These are phyloP conservation scores for Sitophilus oryzae DNA, from an alignment of 1,140 invertebrate genomes.

Conservation along the genomic window DNA sequence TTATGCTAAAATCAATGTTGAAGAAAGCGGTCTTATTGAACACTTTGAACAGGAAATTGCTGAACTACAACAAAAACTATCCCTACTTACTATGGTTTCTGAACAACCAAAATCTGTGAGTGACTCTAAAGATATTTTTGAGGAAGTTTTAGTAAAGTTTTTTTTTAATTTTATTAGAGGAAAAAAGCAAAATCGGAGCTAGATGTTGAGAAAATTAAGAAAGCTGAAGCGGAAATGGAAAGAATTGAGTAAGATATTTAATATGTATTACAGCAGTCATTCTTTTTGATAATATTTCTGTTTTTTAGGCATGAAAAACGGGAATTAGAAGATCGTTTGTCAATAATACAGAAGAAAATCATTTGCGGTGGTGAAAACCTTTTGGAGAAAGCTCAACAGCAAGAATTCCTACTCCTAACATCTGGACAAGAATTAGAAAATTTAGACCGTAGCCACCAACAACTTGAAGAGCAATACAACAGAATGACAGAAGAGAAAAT, in stretches of 20 bases:
- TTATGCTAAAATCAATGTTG: constrained; percentile 92
- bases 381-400: constrained; percentile 95
- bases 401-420: constrained; percentile 76
- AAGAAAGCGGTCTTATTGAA: constrained; percentile 91
- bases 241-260: constrained; percentile 34
- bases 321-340: constrained; percentile 77
- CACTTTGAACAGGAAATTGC: constrained; percentile 97
- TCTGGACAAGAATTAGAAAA: constrained; percentile 86
- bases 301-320: constrained; percentile 54
- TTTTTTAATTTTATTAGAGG: constrained; percentile 13
- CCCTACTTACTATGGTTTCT: constrained; percentile 21
- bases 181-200: constrained; percentile 45
- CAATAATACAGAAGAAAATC: constrained; percentile 90
- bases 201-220: constrained; percentile 45
- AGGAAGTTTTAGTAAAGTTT: background rate
- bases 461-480: constrained; percentile 72
- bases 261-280: background rate
- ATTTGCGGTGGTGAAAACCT: constrained; percentile 97
- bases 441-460: constrained; percentile 73
- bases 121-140: too few relatives aligned
- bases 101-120: constrained; percentile 16
- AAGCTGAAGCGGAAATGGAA: constrained; percentile 34
- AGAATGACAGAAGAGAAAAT: constrained; percentile 90
- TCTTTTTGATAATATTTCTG: constrained; percentile 11
- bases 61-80: constrained; percentile 53